These are phyloP conservation scores for Drosophila chauvacae DNA, from an alignment of 1,140 invertebrate species.

Conservation along the genomic window DNA sequence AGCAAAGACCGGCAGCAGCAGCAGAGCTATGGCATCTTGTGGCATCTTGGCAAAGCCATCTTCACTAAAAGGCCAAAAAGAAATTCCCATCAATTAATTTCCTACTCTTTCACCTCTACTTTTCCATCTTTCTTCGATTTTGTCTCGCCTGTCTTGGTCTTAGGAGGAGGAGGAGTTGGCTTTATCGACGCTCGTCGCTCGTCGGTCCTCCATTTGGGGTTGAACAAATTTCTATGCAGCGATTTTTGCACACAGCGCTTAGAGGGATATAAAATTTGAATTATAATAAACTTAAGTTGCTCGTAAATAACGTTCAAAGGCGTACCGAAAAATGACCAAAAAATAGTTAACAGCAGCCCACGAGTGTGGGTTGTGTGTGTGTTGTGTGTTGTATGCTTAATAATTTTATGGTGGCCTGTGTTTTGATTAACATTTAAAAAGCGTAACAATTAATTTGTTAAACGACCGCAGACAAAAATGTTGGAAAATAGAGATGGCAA, in stretches of 20 bases:
- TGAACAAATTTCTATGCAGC: constrained; percentile 56
- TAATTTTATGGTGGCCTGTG: constrained; percentile 51
- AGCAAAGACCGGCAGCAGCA: constrained; percentile 69
- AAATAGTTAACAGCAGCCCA: not conserved
- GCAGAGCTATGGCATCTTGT: not conserved
- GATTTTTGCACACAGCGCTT: constrained; percentile 50
- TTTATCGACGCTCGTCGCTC: not conserved
- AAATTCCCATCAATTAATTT: constrained; percentile 82
- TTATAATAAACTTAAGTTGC: constrained; percentile 79
- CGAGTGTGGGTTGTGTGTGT: not conserved
- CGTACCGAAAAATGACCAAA: constrained; percentile 39
- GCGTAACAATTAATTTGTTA: constrained; percentile 78
- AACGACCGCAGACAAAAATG: constrained; percentile 33
- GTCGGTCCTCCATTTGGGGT: constrained; percentile 6
- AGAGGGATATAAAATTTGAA: constrained; percentile 72
- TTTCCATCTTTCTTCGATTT: constrained; percentile 31
- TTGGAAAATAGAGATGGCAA: not conserved
- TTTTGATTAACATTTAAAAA: constrained; percentile 82
- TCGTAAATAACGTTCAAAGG: constrained; percentile 81
- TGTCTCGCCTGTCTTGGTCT: constrained; percentile 12
- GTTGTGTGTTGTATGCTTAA: constrained; percentile 17
- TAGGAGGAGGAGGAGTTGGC: constrained; percentile 3
- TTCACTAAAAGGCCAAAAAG: constrained; percentile 65
- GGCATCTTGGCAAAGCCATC: constrained; percentile 13
- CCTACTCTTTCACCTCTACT: constrained; percentile 24